Conservation (phyloP, 2,797 vertebrate species). For the Danio jaintianensis region DNA sequence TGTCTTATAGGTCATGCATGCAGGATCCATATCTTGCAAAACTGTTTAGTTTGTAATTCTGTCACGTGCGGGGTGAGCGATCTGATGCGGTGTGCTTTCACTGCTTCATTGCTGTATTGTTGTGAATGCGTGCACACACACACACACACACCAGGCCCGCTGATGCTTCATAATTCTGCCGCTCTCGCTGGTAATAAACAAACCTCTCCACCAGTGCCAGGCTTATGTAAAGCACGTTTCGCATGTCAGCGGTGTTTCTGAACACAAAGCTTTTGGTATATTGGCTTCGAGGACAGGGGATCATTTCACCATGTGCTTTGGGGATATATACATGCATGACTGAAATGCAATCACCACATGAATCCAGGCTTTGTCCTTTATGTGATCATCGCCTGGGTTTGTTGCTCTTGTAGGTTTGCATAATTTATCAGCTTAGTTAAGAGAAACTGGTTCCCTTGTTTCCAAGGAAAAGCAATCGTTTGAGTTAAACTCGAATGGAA, state of each 20-base stretch:
- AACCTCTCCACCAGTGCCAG: constrained; percentile 15
- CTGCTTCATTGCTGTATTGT: constrained; percentile 26
- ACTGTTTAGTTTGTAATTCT: constrained; percentile 37
- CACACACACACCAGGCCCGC: not conserved
- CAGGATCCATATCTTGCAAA: constrained; percentile 38
- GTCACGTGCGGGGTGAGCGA: constrained; percentile 34
- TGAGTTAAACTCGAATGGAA: not conserved
- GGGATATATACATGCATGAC: constrained; percentile 4
- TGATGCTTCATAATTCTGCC: constrained; percentile 35
- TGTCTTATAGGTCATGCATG: constrained; percentile 25
- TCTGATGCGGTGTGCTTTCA: constrained; percentile 33
- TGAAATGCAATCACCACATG: constrained; percentile 21
- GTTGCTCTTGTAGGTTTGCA: not conserved
- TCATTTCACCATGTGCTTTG: constrained; percentile 4
- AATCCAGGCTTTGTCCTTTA: constrained; percentile 22
- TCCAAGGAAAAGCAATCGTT: not conserved
- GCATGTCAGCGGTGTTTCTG: constrained; percentile 25
- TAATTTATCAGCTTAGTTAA: constrained; percentile 20
- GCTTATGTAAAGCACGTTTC: constrained; percentile 38
- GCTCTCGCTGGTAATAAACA: constrained; percentile 31
- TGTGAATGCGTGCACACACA: constrained; percentile 13
- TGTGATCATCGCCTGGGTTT: constrained; percentile 9
- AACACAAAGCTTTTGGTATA: constrained; percentile 18
- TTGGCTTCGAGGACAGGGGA: not conserved
- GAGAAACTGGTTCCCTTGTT: not conserved